A percentile compares a stretch with the other conserved stretches of the same genome.
These are phyloP conservation scores for Pecten maximus DNA, from an alignment of 2,888 invertebrate genomes.

Conservation along the genomic window DNA sequence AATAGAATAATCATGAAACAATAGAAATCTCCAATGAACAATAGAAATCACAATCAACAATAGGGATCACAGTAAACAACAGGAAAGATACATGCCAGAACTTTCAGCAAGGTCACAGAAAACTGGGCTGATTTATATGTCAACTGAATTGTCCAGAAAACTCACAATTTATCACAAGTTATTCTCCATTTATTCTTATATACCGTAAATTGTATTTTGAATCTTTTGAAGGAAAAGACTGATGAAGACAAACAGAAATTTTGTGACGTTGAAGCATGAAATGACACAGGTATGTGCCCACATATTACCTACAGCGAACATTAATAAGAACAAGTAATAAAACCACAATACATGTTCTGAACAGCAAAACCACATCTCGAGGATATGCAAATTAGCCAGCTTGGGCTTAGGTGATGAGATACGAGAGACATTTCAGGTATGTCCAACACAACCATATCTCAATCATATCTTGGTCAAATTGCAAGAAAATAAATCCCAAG, in stretches of 20 bases:
- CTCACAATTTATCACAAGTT: too few species aligned
- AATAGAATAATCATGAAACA: too few species aligned
- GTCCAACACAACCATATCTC: slow-evolving; percentile 14
- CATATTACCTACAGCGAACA: neutral
- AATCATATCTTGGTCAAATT: slow-evolving; percentile 25
- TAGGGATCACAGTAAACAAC: too few species aligned
- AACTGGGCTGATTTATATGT: too few species aligned
- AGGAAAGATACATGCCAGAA: too few species aligned
- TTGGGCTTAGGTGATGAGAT: slow-evolving; percentile 1
- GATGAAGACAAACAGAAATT: too few species aligned
- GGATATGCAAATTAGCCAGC: neutral
- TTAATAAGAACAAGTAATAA: neutral
- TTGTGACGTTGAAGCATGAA: too few species aligned
- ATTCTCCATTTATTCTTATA: too few species aligned
- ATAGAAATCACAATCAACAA: too few species aligned
- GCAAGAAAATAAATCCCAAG: slow-evolving; percentile 27
- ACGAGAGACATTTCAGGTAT: neutral
- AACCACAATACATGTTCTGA: neutral
- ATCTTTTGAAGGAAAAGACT: neutral
- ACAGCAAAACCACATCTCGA: neutral
- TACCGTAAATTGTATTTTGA: neutral
- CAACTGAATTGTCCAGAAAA: too few species aligned
- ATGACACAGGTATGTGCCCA: neutral
- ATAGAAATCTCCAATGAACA: neutral
- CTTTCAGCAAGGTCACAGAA: too few species aligned